Base-by-base conservation (phyloP, 2,797 vertebrate species). In the Leptatherina wallacei region DNA sequence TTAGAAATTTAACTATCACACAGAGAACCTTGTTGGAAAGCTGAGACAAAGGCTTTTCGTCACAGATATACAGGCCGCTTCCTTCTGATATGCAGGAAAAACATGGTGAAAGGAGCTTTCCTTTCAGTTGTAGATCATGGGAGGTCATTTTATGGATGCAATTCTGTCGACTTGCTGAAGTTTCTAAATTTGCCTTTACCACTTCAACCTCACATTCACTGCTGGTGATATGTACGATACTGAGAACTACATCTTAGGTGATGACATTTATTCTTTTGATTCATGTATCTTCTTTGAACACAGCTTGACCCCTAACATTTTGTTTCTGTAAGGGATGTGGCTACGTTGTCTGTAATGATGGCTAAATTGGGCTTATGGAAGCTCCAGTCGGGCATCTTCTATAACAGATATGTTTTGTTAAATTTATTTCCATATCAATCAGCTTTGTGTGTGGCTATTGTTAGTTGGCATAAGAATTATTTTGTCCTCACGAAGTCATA, bases 1-100 rank as follows among this genome's bases (percentile, higher is more conserved):
- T 74, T 33, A 59, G 14, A 71, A 71, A 75, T 74, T 72, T 69
- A 68, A 77, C 77, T 75, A 73, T 65, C 27, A 55, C 22, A 69
- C 33, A 67, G 5, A 60, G 69, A 70, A 70, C 10, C 59, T 67
- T 72, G 62, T 77, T 68, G 52, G 61, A 74, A 83, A 80, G 55
- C 61, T 79, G 11, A 47, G 4, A 71, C 33, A 69, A 67, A 32
- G 12, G 14, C 13, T 1, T 54, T 71, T 68, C 32, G 65, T 60
- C 47, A 75, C 42, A 69, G 61, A 67, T 56, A 68, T 33, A 70
- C 32, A 67, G 62, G 36, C 44, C 18, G 35, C 40, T 62, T 77
- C 22, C 13, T 0, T 8, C 11, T 42, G 6, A 66, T 36, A 24
- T 79, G 22, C 5, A 64, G 30, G 29, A 65, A 32, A 52, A 57